phyloP scores from a whole-genome alignment of 2,797 vertebrate genomes.

The Enteromius viviparus region DNA sequence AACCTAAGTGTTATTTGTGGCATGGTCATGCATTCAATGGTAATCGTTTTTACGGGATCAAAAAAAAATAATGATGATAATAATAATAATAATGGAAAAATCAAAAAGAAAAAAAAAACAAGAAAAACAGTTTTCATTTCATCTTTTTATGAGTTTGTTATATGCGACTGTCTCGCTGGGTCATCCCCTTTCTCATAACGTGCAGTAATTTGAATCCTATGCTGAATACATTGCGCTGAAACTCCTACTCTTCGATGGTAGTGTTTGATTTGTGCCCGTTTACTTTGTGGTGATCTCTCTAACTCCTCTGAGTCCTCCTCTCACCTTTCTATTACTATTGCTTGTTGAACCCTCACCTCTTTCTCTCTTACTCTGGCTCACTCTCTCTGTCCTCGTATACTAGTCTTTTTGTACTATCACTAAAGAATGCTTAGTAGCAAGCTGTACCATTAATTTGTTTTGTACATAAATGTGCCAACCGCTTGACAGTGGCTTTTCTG shows the following conservation, averaged over 20 bases:
- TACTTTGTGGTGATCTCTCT: conserved; percentile 93
- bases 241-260: conserved; percentile 88
- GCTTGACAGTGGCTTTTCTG: conserved; percentile 98
- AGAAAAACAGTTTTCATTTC: conserved; percentile 65
- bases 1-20: conserved; percentile 92
- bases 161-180: conserved; percentile 79
- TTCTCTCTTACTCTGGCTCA: conserved; percentile 81
- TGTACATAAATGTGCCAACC: conserved; percentile 99
- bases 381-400: conserved; percentile 81
- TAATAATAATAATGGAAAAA: conserved; percentile 28
- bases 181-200: conserved; percentile 87
- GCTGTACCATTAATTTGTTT: conserved; percentile 96
- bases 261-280: conserved; percentile 95
- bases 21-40: conserved; percentile 96
- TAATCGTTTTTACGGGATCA: conserved; percentile 85
- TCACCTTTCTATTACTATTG: conserved; percentile 88
- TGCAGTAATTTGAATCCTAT: conserved; percentile 89
- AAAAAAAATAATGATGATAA: conserved; percentile 56
- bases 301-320: conserved; percentile 78
- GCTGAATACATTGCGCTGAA: conserved; percentile 86
- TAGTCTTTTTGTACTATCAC: conserved; percentile 98
- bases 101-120: conserved; percentile 21
- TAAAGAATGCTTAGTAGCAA: conserved; percentile 95
- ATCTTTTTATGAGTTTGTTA: conserved; percentile 73
- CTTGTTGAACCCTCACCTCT: conserved; percentile 69